Conservation (phyloP, 2,888 invertebrate species). For the Odontocolon sp. region DNA sequence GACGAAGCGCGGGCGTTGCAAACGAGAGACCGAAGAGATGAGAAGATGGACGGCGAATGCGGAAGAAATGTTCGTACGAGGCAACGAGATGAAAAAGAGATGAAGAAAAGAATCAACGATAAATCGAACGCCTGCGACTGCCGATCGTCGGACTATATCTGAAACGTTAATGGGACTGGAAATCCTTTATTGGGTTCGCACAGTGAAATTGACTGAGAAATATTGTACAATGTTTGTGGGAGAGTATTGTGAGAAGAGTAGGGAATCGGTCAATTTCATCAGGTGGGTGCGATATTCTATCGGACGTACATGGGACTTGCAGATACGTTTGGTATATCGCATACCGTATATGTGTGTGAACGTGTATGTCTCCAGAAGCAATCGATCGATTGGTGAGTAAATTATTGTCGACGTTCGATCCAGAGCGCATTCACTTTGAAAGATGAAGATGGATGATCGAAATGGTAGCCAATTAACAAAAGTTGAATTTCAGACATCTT, state of each 20-base stretch:
- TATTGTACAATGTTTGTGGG: too few relatives aligned
- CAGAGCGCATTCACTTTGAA: neutral
- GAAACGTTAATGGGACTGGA: constrained; percentile 44
- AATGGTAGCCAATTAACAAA: neutral
- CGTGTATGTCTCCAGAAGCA: neutral
- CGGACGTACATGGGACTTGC: too few relatives aligned
- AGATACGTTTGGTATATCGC: too few relatives aligned
- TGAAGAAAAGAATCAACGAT: constrained; percentile 44
- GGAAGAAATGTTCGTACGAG: constrained; percentile 16
- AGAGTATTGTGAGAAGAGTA: too few relatives aligned
- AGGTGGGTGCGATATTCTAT: too few relatives aligned
- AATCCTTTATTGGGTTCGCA: too few relatives aligned
- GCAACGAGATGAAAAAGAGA: neutral
- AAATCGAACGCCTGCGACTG: constrained; percentile 53
- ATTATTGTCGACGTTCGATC: constrained; percentile 5
- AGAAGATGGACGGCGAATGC: constrained; percentile 9
- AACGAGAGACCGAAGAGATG: constrained; percentile 29
- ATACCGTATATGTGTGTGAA: too few relatives aligned
- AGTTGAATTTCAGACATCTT: neutral
- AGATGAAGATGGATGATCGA: neutral
- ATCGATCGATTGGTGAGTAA: constrained; percentile 32
- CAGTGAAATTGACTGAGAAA: too few relatives aligned
- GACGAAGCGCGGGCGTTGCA: constrained; percentile 54
- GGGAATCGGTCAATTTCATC: too few relatives aligned
- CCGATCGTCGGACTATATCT: constrained; percentile 27